Percentiles rank a stretch among this genome's conserved stretches.
Conservation (phyloP, 2,888 invertebrate genomes). For the Cantharis rufa region DNA sequence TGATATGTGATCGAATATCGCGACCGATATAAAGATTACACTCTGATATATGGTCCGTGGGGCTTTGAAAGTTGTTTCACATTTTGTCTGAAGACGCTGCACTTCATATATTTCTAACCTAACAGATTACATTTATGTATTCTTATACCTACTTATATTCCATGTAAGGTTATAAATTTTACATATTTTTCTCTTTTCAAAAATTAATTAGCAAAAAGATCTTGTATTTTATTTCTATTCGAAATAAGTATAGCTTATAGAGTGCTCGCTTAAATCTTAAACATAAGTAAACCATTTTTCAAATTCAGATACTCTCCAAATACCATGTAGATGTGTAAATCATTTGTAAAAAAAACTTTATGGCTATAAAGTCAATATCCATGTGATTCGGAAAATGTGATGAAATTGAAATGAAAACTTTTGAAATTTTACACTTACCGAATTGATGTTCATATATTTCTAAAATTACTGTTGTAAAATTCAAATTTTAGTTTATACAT, state of each 20-base stretch:
- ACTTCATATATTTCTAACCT: slow-evolving; percentile 19
- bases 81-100: slow-evolving; percentile 25
- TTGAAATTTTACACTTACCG: background rate
- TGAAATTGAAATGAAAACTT: background rate
- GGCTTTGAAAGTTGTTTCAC: slow-evolving; percentile 25
- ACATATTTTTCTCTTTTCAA: background rate
- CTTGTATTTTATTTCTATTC: background rate
- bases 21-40: slow-evolving; percentile 31
- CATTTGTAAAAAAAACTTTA: background rate
- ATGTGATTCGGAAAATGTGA: background rate
- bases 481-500: too few species aligned
- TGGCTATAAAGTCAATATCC: background rate
- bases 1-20: slow-evolving; percentile 33
- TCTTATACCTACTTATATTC: slow-evolving; percentile 1
- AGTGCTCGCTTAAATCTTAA: background rate
- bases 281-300: background rate
- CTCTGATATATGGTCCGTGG: slow-evolving; percentile 25
- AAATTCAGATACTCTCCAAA: background rate
- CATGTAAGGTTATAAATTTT: background rate
- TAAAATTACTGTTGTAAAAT: background rate
- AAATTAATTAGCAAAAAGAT: background rate
- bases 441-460: background rate
- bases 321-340: background rate
- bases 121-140: slow-evolving; percentile 5
- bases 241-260: background rate